Base-by-base conservation (phyloP, 1,140 invertebrate species). In the Drosophila punjabiensis region DNA sequence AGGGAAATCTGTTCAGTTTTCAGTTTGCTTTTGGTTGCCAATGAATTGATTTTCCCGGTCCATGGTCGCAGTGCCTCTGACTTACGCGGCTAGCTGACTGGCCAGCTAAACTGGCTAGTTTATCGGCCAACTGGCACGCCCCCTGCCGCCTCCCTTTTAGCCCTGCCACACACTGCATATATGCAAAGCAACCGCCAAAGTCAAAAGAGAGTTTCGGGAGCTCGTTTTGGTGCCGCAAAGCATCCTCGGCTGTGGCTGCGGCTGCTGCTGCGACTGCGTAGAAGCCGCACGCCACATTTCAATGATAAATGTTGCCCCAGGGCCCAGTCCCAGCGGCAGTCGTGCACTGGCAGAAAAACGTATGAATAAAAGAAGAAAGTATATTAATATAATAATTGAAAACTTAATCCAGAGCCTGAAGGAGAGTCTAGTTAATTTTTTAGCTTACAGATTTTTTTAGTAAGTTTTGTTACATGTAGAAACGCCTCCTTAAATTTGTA, bases 141-240 rank as follows among this genome's bases (percentile, higher is more conserved):
- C 63, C 63, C 62, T 16, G 32, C 18, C 9, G 14, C 13, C 24
- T 24, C 39, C 18, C 11, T 41, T 11, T 18, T 9, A 33, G 50
- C 43, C 47, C 47, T 52, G 43, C 56, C 58, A 47, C 75, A 71
- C 63, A 71, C 63, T 28, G 79, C 68, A 70, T 79, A 84, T 89
- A 88, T 88, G 84, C 84, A 88, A 88, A 88, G 85, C 78, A 67
- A 85, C 81, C 84, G 85, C 85, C 84, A 89, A 79, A 88, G 85
- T 81, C 85, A 84, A 88, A 82, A 63, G 59, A 83, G 79, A 83
- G 79, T 81, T 81, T 85, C 78, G 63, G 82, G 64, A 75, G 83
- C 86, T 89, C 86, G 82, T 90, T 89, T 89, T 89, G 86, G 86
- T 90, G 86, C 86, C 82, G 86, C 86, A 90, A 90, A 90, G 82